Conservation (phyloP, 2,888 invertebrate genomes). For the Aporophyla lueneburgensis region DNA sequence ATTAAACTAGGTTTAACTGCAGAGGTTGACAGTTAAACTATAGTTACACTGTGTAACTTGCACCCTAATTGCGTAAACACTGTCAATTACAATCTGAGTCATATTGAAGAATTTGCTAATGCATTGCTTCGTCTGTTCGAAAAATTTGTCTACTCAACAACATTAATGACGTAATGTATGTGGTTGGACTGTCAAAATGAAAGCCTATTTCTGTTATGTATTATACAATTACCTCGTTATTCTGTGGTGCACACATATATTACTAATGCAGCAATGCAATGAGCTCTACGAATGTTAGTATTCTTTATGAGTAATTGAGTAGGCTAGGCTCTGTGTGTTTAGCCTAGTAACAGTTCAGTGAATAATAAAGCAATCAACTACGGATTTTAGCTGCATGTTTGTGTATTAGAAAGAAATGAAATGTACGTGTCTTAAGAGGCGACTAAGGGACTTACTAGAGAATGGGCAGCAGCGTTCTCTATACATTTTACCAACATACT, state of each 20-base stretch:
- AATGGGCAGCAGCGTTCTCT: too few relatives aligned
- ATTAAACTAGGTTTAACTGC: conserved; percentile 40
- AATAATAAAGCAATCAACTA: conserved; percentile 32
- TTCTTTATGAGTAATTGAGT: conserved; percentile 50
- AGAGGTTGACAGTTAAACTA: conserved; percentile 39
- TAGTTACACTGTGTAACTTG: conserved; percentile 9
- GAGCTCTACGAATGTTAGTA: conserved; percentile 14
- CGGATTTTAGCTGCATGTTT: neutral
- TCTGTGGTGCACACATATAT: conserved; percentile 15
- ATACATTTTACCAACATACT: too few relatives aligned
- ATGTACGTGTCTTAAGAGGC: too few relatives aligned
- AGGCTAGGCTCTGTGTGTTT: conserved; percentile 18
- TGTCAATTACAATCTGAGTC: too few relatives aligned
- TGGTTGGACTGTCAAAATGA: too few relatives aligned
- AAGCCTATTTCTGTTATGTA: too few relatives aligned
- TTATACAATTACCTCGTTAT: neutral
- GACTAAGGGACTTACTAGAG: too few relatives aligned
- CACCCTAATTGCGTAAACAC: too few relatives aligned
- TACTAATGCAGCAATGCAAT: conserved; percentile 41
- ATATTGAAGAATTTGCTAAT: too few relatives aligned
- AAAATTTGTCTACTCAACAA: too few relatives aligned
- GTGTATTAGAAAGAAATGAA: neutral
- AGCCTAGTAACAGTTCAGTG: conserved; percentile 21
- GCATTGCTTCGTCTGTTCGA: too few relatives aligned
- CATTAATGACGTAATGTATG: too few relatives aligned